These are phyloP conservation scores for Eupithecia vulgata DNA, from an alignment of 2,888 invertebrate species.

Conservation along the genomic window DNA sequence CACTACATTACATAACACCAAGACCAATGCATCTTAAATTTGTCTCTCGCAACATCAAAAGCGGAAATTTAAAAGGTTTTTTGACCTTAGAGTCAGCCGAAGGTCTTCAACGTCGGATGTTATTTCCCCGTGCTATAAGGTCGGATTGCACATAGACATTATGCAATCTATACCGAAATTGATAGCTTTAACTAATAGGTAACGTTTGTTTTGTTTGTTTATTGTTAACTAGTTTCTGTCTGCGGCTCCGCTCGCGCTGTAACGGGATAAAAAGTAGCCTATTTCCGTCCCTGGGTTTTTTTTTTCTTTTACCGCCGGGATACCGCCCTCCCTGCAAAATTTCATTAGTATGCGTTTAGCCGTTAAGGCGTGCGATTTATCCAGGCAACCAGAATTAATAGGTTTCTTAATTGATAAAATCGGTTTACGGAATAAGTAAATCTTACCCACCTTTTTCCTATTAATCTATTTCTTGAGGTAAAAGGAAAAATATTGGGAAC, in stretches of 20 bases:
- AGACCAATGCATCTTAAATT: neutral
- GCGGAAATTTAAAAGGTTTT: slow-evolving; percentile 19
- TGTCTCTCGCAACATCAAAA: slow-evolving; percentile 18
- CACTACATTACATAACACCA: neutral
- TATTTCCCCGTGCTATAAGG: neutral
- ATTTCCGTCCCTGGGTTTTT: too few relatives aligned
- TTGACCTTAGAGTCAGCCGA: slow-evolving; percentile 21
- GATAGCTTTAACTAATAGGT: neutral
- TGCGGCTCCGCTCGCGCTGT: too few relatives aligned
- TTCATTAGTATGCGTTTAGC: too few relatives aligned
- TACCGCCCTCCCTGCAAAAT: too few relatives aligned
- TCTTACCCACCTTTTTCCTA: slow-evolving; percentile 25
- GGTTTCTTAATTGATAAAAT: neutral
- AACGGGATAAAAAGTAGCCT: too few relatives aligned
- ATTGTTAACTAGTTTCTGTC: too few relatives aligned
- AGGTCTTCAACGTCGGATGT: slow-evolving; percentile 19
- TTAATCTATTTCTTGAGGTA: slow-evolving; percentile 49
- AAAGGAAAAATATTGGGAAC: slow-evolving; percentile 47
- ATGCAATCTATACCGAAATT: slow-evolving; percentile 14
- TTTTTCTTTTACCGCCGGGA: too few relatives aligned
- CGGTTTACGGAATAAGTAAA: neutral
- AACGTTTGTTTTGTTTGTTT: neutral
- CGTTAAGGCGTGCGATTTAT: too few relatives aligned
- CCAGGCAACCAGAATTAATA: too few relatives aligned
- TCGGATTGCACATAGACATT: slow-evolving; percentile 8